Base-by-base conservation (phyloP, 2,888 invertebrate species). In the Drosophila koepferae region DNA sequence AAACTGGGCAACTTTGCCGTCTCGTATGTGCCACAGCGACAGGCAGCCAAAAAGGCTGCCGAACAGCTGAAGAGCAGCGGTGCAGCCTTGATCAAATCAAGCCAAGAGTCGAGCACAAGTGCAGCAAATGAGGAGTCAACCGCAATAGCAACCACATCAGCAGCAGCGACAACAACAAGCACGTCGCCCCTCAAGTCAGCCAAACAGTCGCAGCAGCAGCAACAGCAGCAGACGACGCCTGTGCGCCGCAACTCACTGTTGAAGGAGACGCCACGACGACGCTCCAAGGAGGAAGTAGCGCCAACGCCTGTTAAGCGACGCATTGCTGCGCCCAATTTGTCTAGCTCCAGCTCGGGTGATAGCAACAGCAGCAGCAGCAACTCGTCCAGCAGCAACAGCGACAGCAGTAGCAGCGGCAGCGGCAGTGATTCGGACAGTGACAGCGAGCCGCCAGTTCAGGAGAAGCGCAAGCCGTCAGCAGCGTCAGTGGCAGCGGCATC, bases 11-110 rank as follows among this genome's bases (percentile, higher is more conserved):
- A 93, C 80, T 95, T 96, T 87, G 94, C 96, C 54, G 94, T 97
- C 48, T 96, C 97, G 0, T 97, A 97, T 92, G 98, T 98, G 28
- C 98, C 98, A 2, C 98, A 98, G 91, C 94, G 98, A 71, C 97
- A 97, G 93, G 98, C 98, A 1, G 98, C 98, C 14, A 97, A 97
- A 92, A 98, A 98, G 92, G 98, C 98, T 0, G 97, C 97, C 2
- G 97, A 97, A 86, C 97, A 97, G 90, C 96, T 98, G 63, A 97
- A 97, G 91, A 97, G 96, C 92, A 96, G 96, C 18, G 96, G 96
- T 9, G 75, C 86, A 0, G 67, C 72, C 96, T 97, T 9, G 96
- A 97, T 55, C 9, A 77, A 77, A 43, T 16, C 54, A n/a, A 49
- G 58, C 9, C 60, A 68, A 1, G 82, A 87, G 8, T 81, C 88